Evolutionary conservation across 2,888 invertebrate genomes (phyloP).

Genomic region (Orchesella flavescens): DNA sequence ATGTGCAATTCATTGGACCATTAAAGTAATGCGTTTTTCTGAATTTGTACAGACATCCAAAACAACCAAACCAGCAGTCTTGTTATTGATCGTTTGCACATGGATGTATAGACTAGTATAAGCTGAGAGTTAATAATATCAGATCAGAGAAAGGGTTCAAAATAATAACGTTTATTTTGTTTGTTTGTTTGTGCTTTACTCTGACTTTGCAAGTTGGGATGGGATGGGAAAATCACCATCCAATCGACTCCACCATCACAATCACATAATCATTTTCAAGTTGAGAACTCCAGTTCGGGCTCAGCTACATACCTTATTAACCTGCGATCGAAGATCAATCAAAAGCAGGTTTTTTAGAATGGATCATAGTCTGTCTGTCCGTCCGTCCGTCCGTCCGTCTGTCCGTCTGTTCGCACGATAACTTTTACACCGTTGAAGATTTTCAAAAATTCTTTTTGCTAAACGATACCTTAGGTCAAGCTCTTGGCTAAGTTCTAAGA

Average conservation of each 20-base stretch:
- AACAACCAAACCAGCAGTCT: too few species aligned
- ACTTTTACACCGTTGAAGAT: too few species aligned
- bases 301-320: too few species aligned
- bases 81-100: constrained; percentile 37
- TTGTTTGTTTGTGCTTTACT: constrained; percentile 33
- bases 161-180: constrained; percentile 20
- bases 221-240: constrained; percentile 19
- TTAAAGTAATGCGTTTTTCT: constrained; percentile 69
- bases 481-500: too few species aligned
- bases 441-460: too few species aligned
- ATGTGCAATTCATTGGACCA: constrained; percentile 54
- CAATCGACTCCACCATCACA: neutral
- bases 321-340: too few species aligned
- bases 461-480: too few species aligned
- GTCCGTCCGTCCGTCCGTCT: too few species aligned
- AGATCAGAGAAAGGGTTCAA: constrained; percentile 32
- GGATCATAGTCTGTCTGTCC: too few species aligned
- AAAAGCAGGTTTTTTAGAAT: too few species aligned
- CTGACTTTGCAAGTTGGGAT: constrained; percentile 25
- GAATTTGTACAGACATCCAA: too few species aligned
- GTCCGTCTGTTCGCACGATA: too few species aligned
- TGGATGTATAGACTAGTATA: neutral
- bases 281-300: constrained; percentile 25
- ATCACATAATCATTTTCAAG: constrained; percentile 30
- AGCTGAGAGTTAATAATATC: constrained; percentile 34